A percentile compares a stretch with the other conserved stretches of the same genome.
Conservation (phyloP, 2,797 vertebrate genomes). For the Nannoperca australis region DNA sequence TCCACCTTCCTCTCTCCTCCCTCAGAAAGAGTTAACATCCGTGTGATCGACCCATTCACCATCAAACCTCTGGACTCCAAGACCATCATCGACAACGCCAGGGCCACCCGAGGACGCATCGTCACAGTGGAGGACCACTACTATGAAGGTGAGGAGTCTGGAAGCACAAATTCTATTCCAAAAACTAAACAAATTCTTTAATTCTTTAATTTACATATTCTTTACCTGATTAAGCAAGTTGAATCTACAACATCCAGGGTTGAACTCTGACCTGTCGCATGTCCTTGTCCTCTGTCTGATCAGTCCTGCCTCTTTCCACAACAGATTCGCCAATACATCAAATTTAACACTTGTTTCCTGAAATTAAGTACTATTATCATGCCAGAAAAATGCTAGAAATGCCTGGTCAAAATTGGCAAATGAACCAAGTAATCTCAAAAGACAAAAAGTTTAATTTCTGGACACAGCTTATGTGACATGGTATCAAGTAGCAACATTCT, state of each 20-base stretch:
- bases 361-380: background rate
- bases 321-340: background rate
- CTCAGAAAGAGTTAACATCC: constrained; percentile 91
- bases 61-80: constrained; percentile 96
- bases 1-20: constrained; percentile 19
- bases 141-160: constrained; percentile 88
- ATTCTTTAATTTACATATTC: background rate
- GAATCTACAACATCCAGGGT: background rate
- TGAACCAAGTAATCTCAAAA: background rate
- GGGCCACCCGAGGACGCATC: constrained; percentile 91
- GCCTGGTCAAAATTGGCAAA: background rate
- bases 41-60: constrained; percentile 94
- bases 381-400: background rate
- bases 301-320: background rate
- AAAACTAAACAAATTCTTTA: background rate
- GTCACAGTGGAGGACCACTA: constrained; percentile 98
- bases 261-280: background rate
- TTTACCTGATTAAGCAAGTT: background rate
- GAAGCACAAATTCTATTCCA: background rate
- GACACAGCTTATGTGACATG: too few species aligned
- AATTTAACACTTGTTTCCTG: background rate
- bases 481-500: too few species aligned
- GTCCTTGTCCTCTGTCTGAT: background rate
- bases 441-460: background rate
- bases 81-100: constrained; percentile 90